Base-by-base conservation (phyloP, 2,888 invertebrate genomes). In the Drosophila mimica region DNA sequence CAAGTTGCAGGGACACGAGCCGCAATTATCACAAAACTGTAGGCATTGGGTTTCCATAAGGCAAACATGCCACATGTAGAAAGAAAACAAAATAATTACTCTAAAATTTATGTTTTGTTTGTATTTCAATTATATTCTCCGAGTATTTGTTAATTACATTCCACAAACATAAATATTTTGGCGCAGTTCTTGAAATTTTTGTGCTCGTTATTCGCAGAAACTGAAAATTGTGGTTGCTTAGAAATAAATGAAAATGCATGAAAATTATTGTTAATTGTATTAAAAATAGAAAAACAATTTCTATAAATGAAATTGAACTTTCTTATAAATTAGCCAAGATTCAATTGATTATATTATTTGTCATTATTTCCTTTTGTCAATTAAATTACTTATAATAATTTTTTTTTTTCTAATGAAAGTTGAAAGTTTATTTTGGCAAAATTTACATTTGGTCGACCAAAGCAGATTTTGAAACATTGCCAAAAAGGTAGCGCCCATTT, bases 391-490 rank as follows among this genome's bases (percentile, higher is more conserved):
- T 57, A 25, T 59, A 25, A 34, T 25, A 60, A 53, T 48, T 53
- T 40, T 61, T 56, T 52, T 4, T 20, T n/a, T 48, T 11, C 28
- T 62, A 34, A 28, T 38, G 4, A 34, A 52, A 59, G 70, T 60
- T 57, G 43, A 60, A 49, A 36, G 67, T 74, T 70, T 66, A 64
- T 49, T 60, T 62, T 57, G 54, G 34, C 46, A 60, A 54, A 57
- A 67, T 68, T 65, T 62, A 40, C 62, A 60, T 64, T 75, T 60
- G 40, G 61, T 56, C 34, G 65, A 43, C 7, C 25, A 15, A 25
- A 57, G 28, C 56, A 17, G 15, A 40, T 65, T 69, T 71, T 87
- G 84, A 77, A 71, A 49, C 25, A 30, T 68, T 83, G 82, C 88
- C 88, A 82, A 84, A 74, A 69, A 48, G 15, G 51, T 38, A 52